These are phyloP conservation scores for Gobionotothen gibberifrons DNA, from an alignment of 2,797 vertebrate genomes.

Conservation along the genomic window DNA sequence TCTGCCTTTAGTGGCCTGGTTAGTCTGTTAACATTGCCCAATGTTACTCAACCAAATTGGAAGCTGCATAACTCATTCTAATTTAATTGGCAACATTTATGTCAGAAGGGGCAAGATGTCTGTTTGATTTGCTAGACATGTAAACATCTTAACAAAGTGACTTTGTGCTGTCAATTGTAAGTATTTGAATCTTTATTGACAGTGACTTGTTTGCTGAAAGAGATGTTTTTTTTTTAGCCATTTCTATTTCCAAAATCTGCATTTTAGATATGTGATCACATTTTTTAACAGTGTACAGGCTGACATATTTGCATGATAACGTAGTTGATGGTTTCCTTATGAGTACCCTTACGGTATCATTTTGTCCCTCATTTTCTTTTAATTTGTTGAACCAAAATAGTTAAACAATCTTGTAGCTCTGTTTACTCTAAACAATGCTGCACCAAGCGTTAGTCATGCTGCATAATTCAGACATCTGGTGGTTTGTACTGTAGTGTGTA, in stretches of 20 bases:
- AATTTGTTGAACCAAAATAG: neutral
- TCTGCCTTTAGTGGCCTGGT: too few relatives aligned
- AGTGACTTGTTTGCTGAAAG: neutral
- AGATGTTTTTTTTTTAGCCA: neutral
- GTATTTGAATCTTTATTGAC: too few relatives aligned
- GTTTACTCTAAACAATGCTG: slow-evolving; percentile 7
- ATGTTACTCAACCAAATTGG: too few relatives aligned
- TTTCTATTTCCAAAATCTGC: neutral
- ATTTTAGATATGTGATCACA: neutral
- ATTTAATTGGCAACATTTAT: too few relatives aligned
- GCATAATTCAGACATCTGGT: slow-evolving; percentile 24
- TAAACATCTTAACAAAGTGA: too few relatives aligned
- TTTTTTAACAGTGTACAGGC: too few relatives aligned
- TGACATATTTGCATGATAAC: neutral
- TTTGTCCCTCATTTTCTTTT: neutral
- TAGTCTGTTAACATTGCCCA: too few relatives aligned
- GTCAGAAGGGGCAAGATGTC: too few relatives aligned
- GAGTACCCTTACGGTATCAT: neutral
- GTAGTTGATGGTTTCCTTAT: neutral
- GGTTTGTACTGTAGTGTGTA: slow-evolving; percentile 11
- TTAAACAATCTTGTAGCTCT: neutral
- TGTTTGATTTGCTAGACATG: too few relatives aligned
- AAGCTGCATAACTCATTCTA: too few relatives aligned
- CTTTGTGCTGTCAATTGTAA: too few relatives aligned
- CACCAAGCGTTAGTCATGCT: slow-evolving; percentile 17